Conservation (phyloP, 1,140 invertebrate species). For the Mylabris phalerata region DNA sequence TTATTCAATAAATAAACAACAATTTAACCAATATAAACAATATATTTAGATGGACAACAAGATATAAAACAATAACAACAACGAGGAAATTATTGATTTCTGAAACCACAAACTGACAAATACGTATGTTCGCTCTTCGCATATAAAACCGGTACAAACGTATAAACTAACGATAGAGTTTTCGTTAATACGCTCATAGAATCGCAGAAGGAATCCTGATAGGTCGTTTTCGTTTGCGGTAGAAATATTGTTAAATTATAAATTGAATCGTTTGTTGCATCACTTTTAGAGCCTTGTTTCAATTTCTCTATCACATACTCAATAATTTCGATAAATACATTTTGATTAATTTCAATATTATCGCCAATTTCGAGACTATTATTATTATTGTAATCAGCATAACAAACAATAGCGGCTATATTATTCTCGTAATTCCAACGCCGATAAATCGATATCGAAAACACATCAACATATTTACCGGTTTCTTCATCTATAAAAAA, state of each 20-base stretch:
- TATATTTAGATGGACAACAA: no score
- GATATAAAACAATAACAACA: no score
- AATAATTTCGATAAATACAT: constrained; percentile 59
- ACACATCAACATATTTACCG: constrained; percentile 71
- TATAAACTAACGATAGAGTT: constrained; percentile 56
- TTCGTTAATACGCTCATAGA: constrained; percentile 44
- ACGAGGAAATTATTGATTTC: constrained; percentile 24
- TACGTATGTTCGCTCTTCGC: constrained; percentile 71
- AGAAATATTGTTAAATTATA: constrained; percentile 70
- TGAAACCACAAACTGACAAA: constrained; percentile 64
- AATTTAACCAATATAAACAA: no score
- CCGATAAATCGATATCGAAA: constrained; percentile 70
- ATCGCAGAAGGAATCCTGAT: constrained; percentile 47
- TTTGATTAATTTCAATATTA: constrained; percentile 46
- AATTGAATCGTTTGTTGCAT: constrained; percentile 45
- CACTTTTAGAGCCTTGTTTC: constrained; percentile 55
- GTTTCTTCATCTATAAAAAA: constrained; percentile 75
- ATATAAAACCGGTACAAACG: constrained; percentile 67
- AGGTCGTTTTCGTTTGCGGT: constrained; percentile 49
- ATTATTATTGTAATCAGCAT: constrained; percentile 46
- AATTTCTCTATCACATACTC: constrained; percentile 68
- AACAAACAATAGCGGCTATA: constrained; percentile 75
- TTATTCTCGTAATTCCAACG: constrained; percentile 85
- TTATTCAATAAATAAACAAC: no score
- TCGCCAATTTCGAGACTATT: constrained; percentile 46